These are phyloP conservation scores for Pollenia griseotomentosa DNA, from an alignment of 2,888 invertebrate species.

Conservation along the genomic window DNA sequence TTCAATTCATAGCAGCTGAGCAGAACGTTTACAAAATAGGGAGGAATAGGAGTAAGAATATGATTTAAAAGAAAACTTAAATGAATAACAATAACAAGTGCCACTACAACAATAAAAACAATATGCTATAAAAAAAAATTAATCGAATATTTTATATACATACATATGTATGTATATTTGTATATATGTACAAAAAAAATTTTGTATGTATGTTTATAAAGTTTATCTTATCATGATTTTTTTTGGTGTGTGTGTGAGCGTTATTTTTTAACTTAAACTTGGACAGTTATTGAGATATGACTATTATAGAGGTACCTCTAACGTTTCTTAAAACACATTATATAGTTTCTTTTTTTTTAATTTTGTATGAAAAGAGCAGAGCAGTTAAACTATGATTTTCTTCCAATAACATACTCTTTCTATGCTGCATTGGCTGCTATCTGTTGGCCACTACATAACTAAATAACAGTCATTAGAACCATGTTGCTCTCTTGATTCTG, in stretches of 20 bases:
- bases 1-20: not conserved
- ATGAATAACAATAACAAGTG: constrained; percentile 64
- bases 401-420: constrained; percentile 46
- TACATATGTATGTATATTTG: not conserved
- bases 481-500: constrained; percentile 47
- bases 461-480: constrained; percentile 46
- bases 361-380: constrained; percentile 41
- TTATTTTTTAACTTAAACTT: constrained; percentile 44
- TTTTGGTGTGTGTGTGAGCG: constrained; percentile 4
- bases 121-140: constrained; percentile 50
- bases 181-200: not conserved
- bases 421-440: constrained; percentile 19
- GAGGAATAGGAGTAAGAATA: constrained; percentile 49
- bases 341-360: not conserved
- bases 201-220: constrained; percentile 22
- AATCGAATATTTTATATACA: constrained; percentile 36
- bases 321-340: constrained; percentile 13
- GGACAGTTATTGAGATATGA: constrained; percentile 59
- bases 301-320: constrained; percentile 40
- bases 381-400: constrained; percentile 34
- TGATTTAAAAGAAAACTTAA: constrained; percentile 58
- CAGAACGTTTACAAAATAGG: constrained; percentile 30
- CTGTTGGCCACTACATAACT: constrained; percentile 23
- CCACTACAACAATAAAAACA: constrained; percentile 50
- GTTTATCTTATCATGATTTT: constrained; percentile 75